phyloP scores from a whole-genome alignment of 2,888 invertebrate species.

The Dryococelus australis region DNA sequence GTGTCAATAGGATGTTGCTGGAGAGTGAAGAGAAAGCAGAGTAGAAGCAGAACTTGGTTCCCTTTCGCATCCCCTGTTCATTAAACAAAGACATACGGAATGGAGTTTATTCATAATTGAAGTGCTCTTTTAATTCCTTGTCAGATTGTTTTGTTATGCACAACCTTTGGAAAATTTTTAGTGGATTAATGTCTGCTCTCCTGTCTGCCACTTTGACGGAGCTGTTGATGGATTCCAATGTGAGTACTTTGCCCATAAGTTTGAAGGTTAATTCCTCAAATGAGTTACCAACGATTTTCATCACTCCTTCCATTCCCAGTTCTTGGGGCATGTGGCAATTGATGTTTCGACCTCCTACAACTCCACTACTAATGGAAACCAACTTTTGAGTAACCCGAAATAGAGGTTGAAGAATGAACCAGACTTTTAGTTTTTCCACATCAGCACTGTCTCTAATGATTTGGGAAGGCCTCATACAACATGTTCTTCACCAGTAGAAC shows the following conservation, averaged over 20 bases:
- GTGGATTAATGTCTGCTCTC: background rate
- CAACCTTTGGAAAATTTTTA: background rate
- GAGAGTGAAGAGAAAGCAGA: slow-evolving; percentile 11
- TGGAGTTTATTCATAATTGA: background rate
- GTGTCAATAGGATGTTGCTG: slow-evolving; percentile 16
- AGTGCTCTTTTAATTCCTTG: background rate
- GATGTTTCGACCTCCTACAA: background rate
- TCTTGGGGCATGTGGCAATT: background rate
- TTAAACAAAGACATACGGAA: background rate
- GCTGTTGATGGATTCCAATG: background rate
- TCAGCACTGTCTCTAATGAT: background rate
- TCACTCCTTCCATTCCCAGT: background rate
- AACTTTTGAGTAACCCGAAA: background rate
- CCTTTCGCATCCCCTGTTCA: slow-evolving; percentile 17
- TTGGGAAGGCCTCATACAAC: background rate
- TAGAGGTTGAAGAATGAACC: background rate
- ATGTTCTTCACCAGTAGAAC: background rate
- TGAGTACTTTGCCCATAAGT: background rate
- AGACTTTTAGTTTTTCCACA: background rate
- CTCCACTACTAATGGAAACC: background rate
- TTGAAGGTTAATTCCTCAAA: background rate
- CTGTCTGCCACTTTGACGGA: background rate
- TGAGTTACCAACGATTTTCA: background rate
- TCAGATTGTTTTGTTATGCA: background rate
- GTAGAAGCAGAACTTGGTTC: background rate